Conservation (phyloP, 2,888 invertebrate genomes). For the Ectemnius continuus region DNA sequence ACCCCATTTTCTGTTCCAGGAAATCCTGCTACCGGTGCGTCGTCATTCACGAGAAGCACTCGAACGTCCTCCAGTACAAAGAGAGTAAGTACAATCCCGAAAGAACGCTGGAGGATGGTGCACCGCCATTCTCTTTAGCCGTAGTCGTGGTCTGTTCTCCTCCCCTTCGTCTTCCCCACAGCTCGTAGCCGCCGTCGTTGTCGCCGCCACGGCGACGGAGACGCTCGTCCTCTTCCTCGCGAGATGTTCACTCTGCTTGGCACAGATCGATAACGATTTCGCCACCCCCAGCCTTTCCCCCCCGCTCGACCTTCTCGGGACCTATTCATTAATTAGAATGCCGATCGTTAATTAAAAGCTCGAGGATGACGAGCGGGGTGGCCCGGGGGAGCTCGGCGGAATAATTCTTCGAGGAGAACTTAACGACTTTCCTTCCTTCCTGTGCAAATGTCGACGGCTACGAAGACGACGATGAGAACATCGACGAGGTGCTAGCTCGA, state of each 20-base stretch:
- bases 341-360: conserved; percentile 73
- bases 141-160: conserved; percentile 1
- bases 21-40: conserved; percentile 96
- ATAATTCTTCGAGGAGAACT: conserved; percentile 60
- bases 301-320: conserved; percentile 38
- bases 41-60: conserved; percentile 96
- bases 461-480: conserved; percentile 16
- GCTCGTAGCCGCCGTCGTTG: not conserved
- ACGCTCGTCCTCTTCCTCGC: conserved; percentile 16
- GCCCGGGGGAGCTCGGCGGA: conserved; percentile 29
- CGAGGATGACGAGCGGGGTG: conserved; percentile 52
- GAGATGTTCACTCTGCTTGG: conserved; percentile 38
- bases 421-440: conserved; percentile 59
- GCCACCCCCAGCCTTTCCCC: not conserved
- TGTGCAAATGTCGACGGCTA: conserved; percentile 27
- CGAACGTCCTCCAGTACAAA: conserved; percentile 97
- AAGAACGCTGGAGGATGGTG: conserved; percentile 36
- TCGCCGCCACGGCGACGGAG: not conserved
- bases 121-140: not conserved
- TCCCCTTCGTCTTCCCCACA: not conserved
- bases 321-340: conserved; percentile 69
- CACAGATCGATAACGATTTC: conserved; percentile 64
- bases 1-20: conserved; percentile 81
- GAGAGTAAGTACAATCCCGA: conserved; percentile 89
- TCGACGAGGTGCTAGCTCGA: too few relatives aligned